Evolutionary conservation across 2,113 vertebrate genomes (phyloP).

Genomic region (Leucopsar rothschildi): DNA sequence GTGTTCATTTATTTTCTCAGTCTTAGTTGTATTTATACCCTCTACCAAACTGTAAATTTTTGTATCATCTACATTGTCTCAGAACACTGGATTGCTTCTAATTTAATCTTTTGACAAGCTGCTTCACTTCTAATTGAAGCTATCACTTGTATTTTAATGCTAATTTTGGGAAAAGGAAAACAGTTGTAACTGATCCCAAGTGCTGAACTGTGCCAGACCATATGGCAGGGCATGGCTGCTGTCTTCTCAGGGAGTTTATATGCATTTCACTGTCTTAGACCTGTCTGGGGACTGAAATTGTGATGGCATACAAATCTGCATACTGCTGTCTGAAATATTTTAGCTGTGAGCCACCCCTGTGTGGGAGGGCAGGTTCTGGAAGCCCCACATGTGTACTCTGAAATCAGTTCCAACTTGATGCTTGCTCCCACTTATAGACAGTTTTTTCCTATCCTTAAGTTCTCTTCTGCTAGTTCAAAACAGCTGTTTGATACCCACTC

Average conservation of each 20-base stretch:
- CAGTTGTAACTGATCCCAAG: neutral
- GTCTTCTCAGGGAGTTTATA: neutral
- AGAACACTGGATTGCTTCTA: constrained; percentile 4
- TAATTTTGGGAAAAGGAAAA: constrained; percentile 16
- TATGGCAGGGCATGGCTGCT: constrained; percentile 44
- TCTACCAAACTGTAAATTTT: neutral
- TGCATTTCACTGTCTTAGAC: neutral
- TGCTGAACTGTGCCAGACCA: constrained; percentile 34
- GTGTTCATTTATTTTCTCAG: neutral
- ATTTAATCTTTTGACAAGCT: constrained; percentile 31
- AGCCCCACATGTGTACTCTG: neutral
- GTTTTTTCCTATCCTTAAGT: neutral
- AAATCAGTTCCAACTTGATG: neutral
- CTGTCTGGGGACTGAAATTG: neutral
- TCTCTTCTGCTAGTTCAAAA: neutral
- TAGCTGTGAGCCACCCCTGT: neutral
- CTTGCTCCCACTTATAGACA: neutral
- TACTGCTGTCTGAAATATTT: neutral
- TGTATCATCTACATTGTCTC: neutral
- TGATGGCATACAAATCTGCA: neutral
- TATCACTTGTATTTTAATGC: constrained; percentile 45
- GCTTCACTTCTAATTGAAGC: constrained; percentile 6
- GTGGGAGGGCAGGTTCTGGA: neutral
- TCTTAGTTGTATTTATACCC: constrained; percentile 6
- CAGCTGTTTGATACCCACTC: neutral